These are phyloP conservation scores for Cacoxenus indagator DNA, from an alignment of 2,888 invertebrate species.

Conservation along the genomic window DNA sequence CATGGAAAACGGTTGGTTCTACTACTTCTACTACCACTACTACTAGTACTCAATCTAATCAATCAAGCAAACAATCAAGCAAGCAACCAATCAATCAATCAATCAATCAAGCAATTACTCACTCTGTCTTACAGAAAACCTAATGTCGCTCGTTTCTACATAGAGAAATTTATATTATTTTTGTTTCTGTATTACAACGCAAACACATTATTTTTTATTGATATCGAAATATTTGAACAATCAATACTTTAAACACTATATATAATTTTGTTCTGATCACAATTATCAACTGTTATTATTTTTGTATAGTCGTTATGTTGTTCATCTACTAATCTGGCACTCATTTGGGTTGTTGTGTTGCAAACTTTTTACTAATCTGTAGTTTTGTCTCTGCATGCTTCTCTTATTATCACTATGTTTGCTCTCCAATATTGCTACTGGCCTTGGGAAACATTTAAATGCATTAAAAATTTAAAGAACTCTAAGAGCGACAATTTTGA, in stretches of 20 bases:
- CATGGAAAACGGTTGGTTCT: constrained; percentile 85
- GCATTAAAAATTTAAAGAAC: too few species aligned
- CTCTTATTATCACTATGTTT: neutral
- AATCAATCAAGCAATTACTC: neutral
- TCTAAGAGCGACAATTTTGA: too few species aligned
- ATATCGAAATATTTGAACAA: neutral
- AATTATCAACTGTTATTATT: neutral
- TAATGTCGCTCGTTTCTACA: neutral
- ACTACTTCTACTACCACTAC: too few species aligned
- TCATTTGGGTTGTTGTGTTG: neutral
- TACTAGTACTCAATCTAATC: neutral
- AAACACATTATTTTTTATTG: neutral
- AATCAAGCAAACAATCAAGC: neutral
- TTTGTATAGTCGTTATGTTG: neutral
- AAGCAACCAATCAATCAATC: neutral
- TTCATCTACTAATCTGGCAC: neutral
- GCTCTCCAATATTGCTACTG: neutral
- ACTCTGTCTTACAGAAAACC: neutral
- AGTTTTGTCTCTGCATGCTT: constrained; percentile 15
- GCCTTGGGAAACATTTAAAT: too few species aligned
- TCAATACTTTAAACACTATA: neutral
- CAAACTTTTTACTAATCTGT: constrained; percentile 12
- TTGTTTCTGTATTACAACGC: constrained; percentile 3
- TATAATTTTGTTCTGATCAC: neutral
- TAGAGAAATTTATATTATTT: neutral